phyloP scores from a whole-genome alignment of 2,113 vertebrate genomes.

The Beaufortia kweichowensis region DNA sequence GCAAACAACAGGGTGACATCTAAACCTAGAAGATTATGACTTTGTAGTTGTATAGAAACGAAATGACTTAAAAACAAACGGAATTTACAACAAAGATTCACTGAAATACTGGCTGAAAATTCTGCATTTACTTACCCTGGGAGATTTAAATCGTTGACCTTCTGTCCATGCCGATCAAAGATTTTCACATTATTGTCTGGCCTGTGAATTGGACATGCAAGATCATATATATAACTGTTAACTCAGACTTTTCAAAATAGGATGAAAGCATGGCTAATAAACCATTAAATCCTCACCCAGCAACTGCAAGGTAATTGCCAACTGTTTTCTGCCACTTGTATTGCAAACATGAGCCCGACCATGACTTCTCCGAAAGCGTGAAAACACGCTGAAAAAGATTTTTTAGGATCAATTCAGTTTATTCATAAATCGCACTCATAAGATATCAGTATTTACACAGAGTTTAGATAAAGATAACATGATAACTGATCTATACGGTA shows the following conservation, averaged over 20 bases:
- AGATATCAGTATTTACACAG: background rate
- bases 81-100: too few species aligned
- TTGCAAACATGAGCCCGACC: conserved; percentile 78
- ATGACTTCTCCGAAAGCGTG: conserved; percentile 81
- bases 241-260: background rate
- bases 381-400: conserved; percentile 84
- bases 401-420: background rate
- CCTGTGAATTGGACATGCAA: conserved; percentile 67
- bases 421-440: background rate
- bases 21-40: too few species aligned
- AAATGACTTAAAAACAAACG: too few species aligned
- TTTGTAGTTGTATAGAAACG: too few species aligned
- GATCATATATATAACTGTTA: background rate
- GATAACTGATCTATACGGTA: background rate
- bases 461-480: background rate
- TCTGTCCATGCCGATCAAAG: conserved; percentile 96
- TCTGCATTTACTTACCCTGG: conserved; percentile 78
- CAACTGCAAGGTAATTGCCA: conserved; percentile 91
- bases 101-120: background rate
- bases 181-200: conserved; percentile 88
- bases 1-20: too few species aligned
- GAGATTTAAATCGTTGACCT: conserved; percentile 87
- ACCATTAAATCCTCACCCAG: conserved; percentile 81
- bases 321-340: conserved; percentile 93
- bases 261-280: background rate